Evolutionary conservation across 2,797 vertebrate species (phyloP).

Genomic region (Neostethus bicornis): DNA sequence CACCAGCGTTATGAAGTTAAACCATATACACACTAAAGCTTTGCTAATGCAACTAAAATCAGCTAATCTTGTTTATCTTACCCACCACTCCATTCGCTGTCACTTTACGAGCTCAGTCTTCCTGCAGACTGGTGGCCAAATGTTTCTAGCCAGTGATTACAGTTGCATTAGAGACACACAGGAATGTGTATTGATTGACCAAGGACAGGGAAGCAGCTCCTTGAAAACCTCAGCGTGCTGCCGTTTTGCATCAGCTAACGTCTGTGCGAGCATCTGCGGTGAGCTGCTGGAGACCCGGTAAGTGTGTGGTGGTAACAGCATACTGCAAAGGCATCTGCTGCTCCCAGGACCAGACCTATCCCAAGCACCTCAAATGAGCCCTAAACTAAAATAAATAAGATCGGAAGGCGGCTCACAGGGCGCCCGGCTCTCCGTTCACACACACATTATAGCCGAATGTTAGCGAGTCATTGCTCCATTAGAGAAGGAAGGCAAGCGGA

Average conservation of each 20-base stretch:
- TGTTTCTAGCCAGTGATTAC: slow-evolving; percentile 78
- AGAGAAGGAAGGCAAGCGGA: slow-evolving; percentile 66
- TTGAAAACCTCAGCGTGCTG: slow-evolving; percentile 66
- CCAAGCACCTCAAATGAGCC: slow-evolving; percentile 70
- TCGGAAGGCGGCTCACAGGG: slow-evolving; percentile 64
- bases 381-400: slow-evolving; percentile 77
- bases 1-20: slow-evolving; percentile 54
- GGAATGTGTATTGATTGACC: slow-evolving; percentile 81
- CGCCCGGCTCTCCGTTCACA: slow-evolving; percentile 62
- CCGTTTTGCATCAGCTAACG: slow-evolving; percentile 71
- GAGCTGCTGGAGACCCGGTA: slow-evolving; percentile 76
- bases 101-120: slow-evolving; percentile 70
- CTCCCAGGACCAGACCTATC: slow-evolving; percentile 45
- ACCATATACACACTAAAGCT: slow-evolving; percentile 50
- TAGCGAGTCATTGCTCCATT: slow-evolving; percentile 77
- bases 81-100: slow-evolving; percentile 67
- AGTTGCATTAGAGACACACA: slow-evolving; percentile 76
- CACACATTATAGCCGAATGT: slow-evolving; percentile 71
- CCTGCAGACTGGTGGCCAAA: slow-evolving; percentile 56
- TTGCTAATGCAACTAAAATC: slow-evolving; percentile 44
- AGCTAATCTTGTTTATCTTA: slow-evolving; percentile 69
- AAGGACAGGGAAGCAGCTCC: slow-evolving; percentile 65
- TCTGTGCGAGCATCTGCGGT: slow-evolving; percentile 76
- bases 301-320: slow-evolving; percentile 85
- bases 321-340: slow-evolving; percentile 77